Conservation (phyloP, 1,140 invertebrate genomes). For the Trichogramma pretiosum region DNA sequence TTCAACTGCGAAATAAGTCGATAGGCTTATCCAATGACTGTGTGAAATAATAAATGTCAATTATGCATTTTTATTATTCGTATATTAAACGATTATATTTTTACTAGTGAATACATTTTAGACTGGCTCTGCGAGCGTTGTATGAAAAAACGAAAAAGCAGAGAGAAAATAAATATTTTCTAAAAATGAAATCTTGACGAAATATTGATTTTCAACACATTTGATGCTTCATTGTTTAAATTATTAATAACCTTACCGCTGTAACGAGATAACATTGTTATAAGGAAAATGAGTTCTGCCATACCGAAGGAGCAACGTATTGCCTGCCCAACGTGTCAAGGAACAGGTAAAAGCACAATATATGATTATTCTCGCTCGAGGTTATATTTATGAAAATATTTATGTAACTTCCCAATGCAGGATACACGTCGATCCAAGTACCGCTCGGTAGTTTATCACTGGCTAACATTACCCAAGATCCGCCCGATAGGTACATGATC, state of each 20-base stretch:
- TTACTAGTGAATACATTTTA: too few species aligned
- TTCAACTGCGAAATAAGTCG: too few species aligned
- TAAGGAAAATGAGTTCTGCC: too few species aligned
- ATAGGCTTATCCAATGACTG: too few species aligned
- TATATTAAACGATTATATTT: too few species aligned
- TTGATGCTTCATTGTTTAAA: neutral
- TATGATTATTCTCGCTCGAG: neutral
- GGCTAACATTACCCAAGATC: neutral
- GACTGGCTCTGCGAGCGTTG: too few species aligned
- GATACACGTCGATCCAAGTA: neutral
- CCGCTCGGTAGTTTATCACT: neutral
- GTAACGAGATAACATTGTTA: too few species aligned
- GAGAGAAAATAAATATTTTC: neutral
- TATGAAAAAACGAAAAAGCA: conserved; percentile 2
- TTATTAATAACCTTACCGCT: too few species aligned
- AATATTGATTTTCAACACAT: neutral
- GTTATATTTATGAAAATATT: neutral
- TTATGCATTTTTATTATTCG: too few species aligned
- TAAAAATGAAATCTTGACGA: neutral
- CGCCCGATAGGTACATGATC: neutral
- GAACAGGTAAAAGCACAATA: neutral
- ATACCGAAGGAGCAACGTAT: too few species aligned
- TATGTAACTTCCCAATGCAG: neutral
- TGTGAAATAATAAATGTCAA: too few species aligned
- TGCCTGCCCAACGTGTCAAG: neutral